Evolutionary conservation across 2,113 vertebrate species (phyloP), one percentile per base, ranked within the genome.

Genomic region (Verasper variegatus): DNA sequence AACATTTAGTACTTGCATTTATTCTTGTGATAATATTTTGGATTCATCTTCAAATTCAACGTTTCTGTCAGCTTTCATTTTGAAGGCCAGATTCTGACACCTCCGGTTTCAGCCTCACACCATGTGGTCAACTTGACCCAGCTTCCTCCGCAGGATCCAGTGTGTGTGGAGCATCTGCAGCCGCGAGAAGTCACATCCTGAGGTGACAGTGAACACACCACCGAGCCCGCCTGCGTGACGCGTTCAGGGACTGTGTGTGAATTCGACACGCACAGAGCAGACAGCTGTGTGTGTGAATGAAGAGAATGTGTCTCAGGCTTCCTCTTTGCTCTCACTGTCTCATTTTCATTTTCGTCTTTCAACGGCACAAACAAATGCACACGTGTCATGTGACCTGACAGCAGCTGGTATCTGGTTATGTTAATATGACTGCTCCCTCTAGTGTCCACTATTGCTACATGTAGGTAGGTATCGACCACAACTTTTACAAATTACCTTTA

Each of bases 401-500:
- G 60, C n/a, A 23, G 79, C 20, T 61, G 12, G 20, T 27, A 56
- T 64, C 2, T 37, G 15, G 60, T 71, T 20, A 71, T 71, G 62
- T 9, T 78, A 47, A 78, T 78, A 23, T 58, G 0, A 74, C 37
- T 71, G 76, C 84, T 51, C 84, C 89, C 61, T 85, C 86, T 85
- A 80, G 86, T 79, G 86, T 68, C 59, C 58, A 66, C 20, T 4
- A 56, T 55, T 10, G 68, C 6, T 27, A 64, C 4, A 2, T 35
- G 67, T 59, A 75, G 2, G 4, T 65, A n/a, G 58, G 11, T 23
- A 5, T 1, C 15, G 40, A 11, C 12, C 35, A 37, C 35, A 37
- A 10, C 8, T 37, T 37, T 31, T 31, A 31, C 5, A 37, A 37
- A 37, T 37, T 2, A 31, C 31, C 31, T 31, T 27, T 7, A 31